phyloP scores from a whole-genome alignment of 2,797 vertebrate species.

The Spinus pinus region DNA sequence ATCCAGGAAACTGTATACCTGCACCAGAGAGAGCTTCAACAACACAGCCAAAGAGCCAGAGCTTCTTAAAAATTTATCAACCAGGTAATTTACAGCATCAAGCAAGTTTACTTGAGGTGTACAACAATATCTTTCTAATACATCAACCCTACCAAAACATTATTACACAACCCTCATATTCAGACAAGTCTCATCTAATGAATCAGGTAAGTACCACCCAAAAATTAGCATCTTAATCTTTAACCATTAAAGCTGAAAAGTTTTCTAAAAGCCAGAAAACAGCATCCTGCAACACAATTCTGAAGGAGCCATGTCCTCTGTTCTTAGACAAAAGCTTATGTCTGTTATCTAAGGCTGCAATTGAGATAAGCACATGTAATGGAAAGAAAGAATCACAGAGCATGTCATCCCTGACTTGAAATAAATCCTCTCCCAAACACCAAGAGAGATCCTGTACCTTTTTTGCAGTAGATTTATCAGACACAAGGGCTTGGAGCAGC shows the following conservation, averaged over 20 bases:
- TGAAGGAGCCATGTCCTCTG: not conserved
- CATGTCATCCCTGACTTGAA: not conserved
- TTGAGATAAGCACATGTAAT: not conserved
- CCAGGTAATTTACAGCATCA: not conserved
- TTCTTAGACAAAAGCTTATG: not conserved
- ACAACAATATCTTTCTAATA: not conserved
- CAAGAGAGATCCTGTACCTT: constrained; percentile 77
- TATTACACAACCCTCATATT: not conserved
- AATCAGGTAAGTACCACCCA: not conserved
- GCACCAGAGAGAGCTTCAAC: not conserved
- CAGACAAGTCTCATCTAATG: not conserved
- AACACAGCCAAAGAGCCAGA: not conserved
- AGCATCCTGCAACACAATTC: not conserved
- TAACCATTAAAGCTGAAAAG: not conserved
- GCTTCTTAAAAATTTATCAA: not conserved
- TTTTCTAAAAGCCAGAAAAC: not conserved
- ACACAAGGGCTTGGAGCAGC: constrained; percentile 90
- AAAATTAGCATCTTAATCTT: not conserved
- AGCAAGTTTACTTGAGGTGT: not conserved
- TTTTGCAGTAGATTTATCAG: constrained; percentile 94
- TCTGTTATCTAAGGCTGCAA: not conserved
- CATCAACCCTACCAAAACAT: not conserved
- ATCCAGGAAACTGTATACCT: constrained; percentile 97
- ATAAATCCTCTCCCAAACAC: not conserved
- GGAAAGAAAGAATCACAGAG: not conserved